Evolutionary conservation across 1,140 invertebrate species (phyloP).

Genomic region (Leucophenga varia): DNA sequence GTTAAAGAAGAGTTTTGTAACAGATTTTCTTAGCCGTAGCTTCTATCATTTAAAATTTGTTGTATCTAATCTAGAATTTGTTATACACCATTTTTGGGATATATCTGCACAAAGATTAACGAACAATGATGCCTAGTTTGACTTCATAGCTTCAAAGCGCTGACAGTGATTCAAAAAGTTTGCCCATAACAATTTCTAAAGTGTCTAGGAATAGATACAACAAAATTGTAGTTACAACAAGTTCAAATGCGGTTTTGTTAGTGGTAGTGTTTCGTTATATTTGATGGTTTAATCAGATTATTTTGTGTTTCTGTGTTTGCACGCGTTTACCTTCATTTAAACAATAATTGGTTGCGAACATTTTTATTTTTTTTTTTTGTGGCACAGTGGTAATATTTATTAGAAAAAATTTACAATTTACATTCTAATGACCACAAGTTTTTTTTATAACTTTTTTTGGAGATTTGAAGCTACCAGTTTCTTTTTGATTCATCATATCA

Average conservation of each 20-base stretch:
- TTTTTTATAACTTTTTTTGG: no score
- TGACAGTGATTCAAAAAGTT: constrained; percentile 23
- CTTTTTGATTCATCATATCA: no score
- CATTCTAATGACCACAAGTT: no score
- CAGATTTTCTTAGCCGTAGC: not conserved
- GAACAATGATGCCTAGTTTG: constrained; percentile 12
- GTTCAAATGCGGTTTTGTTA: constrained; percentile 32
- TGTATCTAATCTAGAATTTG: no score
- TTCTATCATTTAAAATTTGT: no score
- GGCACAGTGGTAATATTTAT: no score
- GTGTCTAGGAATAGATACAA: no score
- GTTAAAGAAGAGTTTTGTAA: no score
- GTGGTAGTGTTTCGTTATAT: constrained; percentile 19
- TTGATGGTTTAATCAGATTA: not conserved
- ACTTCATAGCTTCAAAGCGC: constrained; percentile 13
- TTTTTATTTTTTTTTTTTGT: no score
- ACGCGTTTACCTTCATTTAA: constrained; percentile 2
- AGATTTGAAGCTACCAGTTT: no score
- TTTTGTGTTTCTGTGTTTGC: not conserved
- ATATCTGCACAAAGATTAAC: constrained; percentile 41
- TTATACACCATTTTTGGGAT: constrained; percentile 41
- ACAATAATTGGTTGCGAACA: constrained; percentile 18
- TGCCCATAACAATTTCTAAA: constrained; percentile 43
- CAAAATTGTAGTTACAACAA: no score
- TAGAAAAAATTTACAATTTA: no score